These are phyloP conservation scores for Cyphomyrus discorhynchus DNA, from an alignment of 2,113 vertebrate genomes.

Conservation along the genomic window DNA sequence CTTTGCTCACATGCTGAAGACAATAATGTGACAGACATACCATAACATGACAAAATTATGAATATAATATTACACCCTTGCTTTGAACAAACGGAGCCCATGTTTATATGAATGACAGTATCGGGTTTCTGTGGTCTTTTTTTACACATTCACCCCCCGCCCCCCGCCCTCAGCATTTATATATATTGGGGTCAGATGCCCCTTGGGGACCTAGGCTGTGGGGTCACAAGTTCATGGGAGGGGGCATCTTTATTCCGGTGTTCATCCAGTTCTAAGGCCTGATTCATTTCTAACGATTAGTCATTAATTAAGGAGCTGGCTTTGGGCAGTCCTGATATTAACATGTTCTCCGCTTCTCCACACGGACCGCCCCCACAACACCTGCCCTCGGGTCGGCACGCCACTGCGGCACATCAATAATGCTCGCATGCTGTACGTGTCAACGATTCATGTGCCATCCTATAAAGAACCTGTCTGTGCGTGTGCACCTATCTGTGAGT, in stretches of 20 bases:
- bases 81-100: not conserved
- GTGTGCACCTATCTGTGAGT: not conserved
- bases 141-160: not conserved
- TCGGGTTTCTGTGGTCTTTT: not conserved
- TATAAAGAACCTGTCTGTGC: not conserved
- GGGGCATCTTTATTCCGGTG: not conserved
- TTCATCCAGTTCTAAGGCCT: not conserved
- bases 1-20: not conserved
- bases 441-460: not conserved
- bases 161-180: not conserved
- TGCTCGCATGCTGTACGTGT: not conserved
- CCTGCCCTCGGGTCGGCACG: not conserved
- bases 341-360: constrained; percentile 6
- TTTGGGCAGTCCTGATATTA: not conserved
- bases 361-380: not conserved
- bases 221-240: not conserved
- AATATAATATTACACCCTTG: not conserved
- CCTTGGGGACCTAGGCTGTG: not conserved
- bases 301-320: constrained; percentile 6
- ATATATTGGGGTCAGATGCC: not conserved
- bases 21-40: not conserved
- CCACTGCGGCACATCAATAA: not conserved
- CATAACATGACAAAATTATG: not conserved
- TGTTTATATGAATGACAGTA: not conserved
- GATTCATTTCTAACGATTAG: constrained; percentile 3